Evolutionary conservation across 2,113 vertebrate species (phyloP).

Genomic region (Procavia capensis): DNA sequence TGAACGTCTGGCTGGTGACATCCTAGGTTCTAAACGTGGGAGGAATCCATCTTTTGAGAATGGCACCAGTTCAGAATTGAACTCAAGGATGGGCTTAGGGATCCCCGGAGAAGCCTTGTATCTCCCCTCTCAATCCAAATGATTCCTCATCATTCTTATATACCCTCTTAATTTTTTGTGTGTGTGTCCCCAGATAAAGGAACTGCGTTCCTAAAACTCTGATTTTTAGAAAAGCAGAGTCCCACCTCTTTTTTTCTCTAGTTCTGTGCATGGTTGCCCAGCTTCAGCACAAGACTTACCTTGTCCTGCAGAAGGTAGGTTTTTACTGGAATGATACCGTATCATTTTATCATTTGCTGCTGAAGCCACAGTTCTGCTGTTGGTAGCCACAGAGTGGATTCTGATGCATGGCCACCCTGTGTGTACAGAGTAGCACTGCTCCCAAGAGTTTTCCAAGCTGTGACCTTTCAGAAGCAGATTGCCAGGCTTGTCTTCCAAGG

Average conservation of each 20-base stretch:
- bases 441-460: background rate
- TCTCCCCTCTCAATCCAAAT: fast-evolving
- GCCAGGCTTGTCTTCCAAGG: background rate
- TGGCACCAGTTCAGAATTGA: fast-evolving
- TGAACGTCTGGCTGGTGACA: background rate
- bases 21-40: background rate
- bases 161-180: background rate
- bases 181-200: background rate
- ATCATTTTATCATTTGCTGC: fast-evolving
- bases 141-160: fast-evolving
- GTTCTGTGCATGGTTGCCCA: fast-evolving
- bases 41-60: background rate
- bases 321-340: too few relatives aligned
- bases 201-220: background rate
- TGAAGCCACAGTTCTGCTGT: background rate
- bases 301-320: fast-evolving
- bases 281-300: background rate
- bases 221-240: background rate
- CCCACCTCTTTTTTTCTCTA: fast-evolving
- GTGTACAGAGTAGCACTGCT: background rate
- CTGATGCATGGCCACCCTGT: too few relatives aligned
- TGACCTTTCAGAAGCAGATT: background rate
- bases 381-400: too few relatives aligned
- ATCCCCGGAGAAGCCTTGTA: fast-evolving
- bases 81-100: fast-evolving